Evolutionary conservation across 2,113 vertebrate genomes (phyloP).

Genomic region (Pholis gunnellus): DNA sequence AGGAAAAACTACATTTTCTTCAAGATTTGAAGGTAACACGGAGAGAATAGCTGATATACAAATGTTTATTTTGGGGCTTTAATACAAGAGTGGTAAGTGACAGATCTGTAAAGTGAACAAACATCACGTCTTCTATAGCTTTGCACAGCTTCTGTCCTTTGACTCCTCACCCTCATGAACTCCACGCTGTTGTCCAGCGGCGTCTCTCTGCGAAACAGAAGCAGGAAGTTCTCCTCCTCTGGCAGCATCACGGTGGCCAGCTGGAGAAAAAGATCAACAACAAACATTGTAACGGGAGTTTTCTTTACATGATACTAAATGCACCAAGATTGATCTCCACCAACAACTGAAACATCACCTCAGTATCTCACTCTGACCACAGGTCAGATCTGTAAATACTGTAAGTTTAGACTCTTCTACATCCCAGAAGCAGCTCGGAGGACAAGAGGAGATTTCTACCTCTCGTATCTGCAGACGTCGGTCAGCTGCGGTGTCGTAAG

Average conservation of each 20-base stretch:
- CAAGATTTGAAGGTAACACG: too few species aligned
- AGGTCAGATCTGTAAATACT: neutral
- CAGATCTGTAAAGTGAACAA: neutral
- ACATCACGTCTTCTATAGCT: neutral
- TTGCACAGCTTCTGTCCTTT: neutral
- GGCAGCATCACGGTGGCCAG: slow-evolving; percentile 88
- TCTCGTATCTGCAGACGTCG: slow-evolving; percentile 87
- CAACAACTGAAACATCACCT: neutral
- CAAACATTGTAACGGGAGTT: neutral
- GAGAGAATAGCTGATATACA: too few species aligned
- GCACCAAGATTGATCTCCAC: neutral
- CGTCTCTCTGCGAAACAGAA: slow-evolving; percentile 91
- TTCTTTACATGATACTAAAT: neutral
- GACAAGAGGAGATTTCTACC: slow-evolving; percentile 69
- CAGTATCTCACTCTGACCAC: neutral
- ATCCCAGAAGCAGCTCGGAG: neutral
- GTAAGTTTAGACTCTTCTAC: neutral
- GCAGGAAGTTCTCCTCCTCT: slow-evolving; percentile 93
- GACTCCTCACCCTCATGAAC: slow-evolving; percentile 92
- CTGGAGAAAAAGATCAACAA: slow-evolving; percentile 64
- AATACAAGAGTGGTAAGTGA: neutral
- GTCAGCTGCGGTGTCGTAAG: slow-evolving; percentile 64
- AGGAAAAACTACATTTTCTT: too few species aligned
- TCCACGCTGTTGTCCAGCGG: slow-evolving; percentile 95
- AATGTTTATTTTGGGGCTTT: too few species aligned